phyloP scores from a whole-genome alignment of 2,113 vertebrate species.

The Eonycteris spelaea region DNA sequence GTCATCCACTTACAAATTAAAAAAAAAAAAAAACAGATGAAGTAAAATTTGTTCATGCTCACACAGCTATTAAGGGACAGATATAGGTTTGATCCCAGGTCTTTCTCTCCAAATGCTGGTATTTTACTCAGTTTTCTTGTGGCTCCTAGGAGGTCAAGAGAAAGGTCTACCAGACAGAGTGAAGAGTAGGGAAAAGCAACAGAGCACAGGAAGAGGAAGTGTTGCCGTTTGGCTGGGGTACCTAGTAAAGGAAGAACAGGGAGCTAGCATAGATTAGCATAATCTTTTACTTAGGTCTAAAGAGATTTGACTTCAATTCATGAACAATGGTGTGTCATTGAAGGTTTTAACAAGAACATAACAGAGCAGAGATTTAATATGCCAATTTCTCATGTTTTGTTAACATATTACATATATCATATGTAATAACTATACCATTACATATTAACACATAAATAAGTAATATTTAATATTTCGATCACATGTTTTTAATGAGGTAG shows the following conservation, averaged over 20 bases:
- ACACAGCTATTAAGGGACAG: not conserved
- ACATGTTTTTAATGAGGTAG: not conserved
- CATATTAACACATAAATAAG: not conserved
- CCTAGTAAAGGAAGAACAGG: not conserved
- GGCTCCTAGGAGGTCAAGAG: not conserved
- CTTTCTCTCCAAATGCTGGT: not conserved
- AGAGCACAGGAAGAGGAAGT: not conserved
- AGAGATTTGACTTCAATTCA: not conserved
- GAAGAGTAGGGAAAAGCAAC: not conserved
- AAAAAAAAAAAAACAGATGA: not conserved
- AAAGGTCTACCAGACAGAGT: not conserved
- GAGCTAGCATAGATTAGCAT: too few species aligned
- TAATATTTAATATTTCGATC: not conserved
- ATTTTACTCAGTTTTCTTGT: not conserved
- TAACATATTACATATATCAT: not conserved
- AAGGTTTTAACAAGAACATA: not conserved
- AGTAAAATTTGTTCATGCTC: not conserved
- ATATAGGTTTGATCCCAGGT: not conserved
- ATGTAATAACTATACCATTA: not conserved
- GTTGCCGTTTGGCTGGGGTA: not conserved
- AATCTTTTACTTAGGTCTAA: not conserved
- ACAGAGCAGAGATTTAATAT: not conserved
- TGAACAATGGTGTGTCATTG: not conserved
- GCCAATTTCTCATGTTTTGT: not conserved
- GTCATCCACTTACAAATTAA: not conserved